A percentile compares a stretch with the other conserved stretches of the same genome.
Evolutionary conservation across 2,113 vertebrate species (phyloP).

Genomic region (Clarias batrachus): DNA sequence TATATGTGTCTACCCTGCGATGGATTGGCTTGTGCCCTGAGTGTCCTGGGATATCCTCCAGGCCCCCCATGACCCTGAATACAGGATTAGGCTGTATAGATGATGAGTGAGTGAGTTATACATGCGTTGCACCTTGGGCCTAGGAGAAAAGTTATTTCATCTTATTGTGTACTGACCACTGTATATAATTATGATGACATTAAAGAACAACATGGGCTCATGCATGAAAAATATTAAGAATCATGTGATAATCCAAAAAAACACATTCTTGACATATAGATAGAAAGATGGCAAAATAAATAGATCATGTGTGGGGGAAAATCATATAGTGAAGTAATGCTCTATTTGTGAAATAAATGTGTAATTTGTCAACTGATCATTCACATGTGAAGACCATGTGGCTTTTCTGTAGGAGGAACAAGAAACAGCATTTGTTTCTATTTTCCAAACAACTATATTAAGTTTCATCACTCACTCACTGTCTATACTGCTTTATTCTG

Average conservation of each 20-base stretch:
- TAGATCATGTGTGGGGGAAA: background rate
- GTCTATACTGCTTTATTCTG: too few species aligned
- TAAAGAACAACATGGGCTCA: background rate
- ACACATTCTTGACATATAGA: background rate
- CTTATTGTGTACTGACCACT: background rate
- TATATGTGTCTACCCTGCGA: too few species aligned
- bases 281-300: background rate
- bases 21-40: too few species aligned
- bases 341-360: too few species aligned
- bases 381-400: background rate
- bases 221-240: background rate
- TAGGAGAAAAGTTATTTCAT: background rate
- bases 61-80: too few species aligned
- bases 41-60: too few species aligned
- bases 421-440: background rate
- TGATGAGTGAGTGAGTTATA: too few species aligned
- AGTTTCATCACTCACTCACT: too few species aligned
- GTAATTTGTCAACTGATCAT: background rate
- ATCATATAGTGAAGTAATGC: too few species aligned
- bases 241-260: background rate
- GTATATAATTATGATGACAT: background rate
- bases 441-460: background rate
- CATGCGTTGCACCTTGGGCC: background rate
- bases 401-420: background rate
- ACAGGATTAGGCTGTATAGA: too few species aligned